Evolutionary conservation across 2,888 invertebrate species (phyloP), one percentile per base, ranked within the genome.

Genomic region (Diloba caeruleocephala): DNA sequence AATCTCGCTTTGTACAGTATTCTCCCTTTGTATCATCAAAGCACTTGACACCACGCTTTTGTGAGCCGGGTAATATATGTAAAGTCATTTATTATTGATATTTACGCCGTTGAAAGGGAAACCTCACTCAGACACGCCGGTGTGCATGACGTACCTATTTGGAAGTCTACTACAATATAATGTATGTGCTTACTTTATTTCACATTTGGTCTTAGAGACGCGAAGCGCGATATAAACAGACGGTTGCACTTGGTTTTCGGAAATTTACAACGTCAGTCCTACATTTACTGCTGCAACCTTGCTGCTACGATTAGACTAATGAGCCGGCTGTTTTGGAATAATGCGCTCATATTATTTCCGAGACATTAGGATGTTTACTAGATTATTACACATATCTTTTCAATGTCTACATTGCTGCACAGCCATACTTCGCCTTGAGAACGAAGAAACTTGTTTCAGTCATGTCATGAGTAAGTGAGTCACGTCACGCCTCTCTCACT

Each of bases 71-170:
- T 43, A 48, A 33, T 57, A 33, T 62, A 54, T 51, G 48, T 53
- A 46, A 52, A 71, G 66, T 58, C 67, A 67, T 74, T 67, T 64
- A 60, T 74, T 71, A 71, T 58, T 60, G 55, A 56, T 70, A 57
- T 73, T 62, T 63, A 55, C 32, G 43, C 21, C 14, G 15, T 46
- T 66, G 54, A 60, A 54, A 60, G 46, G 32, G 39, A 58, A 54
- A 54, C 46, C 58, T 44, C 42, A 10, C 23, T 34, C 21, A 29
- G 29, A 10, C n/a, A 36, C 15, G 32, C 12, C 29, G 12, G 10
- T 36, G 33, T 38, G 36, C 1, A 15, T 51, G 23, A 46, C 31
- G 12, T 17, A 41, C 31, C 36, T 58, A 53, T 64, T 64, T 32
- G 13, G 13, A 14, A 36, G 21, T 13, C 34, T 12, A n/a, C n/a